phyloP scores from a whole-genome alignment of 2,113 vertebrate species.

The Castor canadensis region DNA sequence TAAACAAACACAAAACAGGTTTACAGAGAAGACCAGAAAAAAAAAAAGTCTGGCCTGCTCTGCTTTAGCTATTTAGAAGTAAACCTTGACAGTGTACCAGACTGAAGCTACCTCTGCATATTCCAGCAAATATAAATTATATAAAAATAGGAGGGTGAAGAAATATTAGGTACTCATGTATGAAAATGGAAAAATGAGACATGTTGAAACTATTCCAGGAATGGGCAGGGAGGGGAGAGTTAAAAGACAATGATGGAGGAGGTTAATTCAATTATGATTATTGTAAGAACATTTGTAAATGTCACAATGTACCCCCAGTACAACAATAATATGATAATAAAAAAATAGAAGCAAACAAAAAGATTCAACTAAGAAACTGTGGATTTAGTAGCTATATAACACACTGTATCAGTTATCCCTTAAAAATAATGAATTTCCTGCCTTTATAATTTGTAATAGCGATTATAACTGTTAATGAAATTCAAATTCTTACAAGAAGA shows the following conservation, averaged over 20 bases:
- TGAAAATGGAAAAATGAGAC: no score
- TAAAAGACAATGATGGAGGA: no score
- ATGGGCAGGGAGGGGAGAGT: no score
- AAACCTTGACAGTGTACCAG: background rate
- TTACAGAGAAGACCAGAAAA: constrained; percentile 24
- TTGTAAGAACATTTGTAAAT: no score
- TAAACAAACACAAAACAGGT: background rate
- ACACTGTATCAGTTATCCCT: background rate
- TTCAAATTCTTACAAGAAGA: background rate
- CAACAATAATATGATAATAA: no score
- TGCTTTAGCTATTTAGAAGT: background rate
- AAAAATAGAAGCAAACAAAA: background rate
- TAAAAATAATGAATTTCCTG: background rate
- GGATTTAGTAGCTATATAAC: background rate
- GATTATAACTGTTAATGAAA: no score
- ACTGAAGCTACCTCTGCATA: background rate
- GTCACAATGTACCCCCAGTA: no score
- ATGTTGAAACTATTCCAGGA: no score
- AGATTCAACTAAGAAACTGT: background rate
- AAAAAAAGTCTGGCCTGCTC: background rate
- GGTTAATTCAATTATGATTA: no score
- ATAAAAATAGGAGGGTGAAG: background rate
- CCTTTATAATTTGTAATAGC: background rate
- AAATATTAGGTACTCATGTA: no score
- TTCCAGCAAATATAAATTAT: background rate